Conservation (phyloP, 2,797 vertebrate species). For the Squalus acanthias region DNA sequence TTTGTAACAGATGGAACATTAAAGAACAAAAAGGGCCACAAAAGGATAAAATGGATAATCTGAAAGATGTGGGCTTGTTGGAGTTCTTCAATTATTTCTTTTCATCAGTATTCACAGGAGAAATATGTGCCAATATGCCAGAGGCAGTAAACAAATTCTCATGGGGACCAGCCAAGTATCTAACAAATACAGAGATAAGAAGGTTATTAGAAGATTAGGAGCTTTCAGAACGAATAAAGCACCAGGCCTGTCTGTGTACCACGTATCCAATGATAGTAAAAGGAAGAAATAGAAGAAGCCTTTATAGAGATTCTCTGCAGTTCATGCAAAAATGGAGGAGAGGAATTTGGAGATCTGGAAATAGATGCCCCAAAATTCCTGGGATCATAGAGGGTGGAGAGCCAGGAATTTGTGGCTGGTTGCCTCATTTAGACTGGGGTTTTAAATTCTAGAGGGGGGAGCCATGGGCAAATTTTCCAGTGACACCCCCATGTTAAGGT, state of each 20-base stretch:
- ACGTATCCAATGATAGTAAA: not conserved
- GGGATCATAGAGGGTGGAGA: not conserved
- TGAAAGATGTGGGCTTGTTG: not conserved
- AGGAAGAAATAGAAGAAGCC: not conserved
- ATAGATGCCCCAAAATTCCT: not conserved
- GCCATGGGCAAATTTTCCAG: not conserved
- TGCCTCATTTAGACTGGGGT: not conserved
- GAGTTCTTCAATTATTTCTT: not conserved
- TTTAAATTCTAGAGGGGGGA: not conserved
- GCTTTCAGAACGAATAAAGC: not conserved
- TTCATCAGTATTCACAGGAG: constrained; percentile 33
- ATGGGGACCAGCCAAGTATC: not conserved
- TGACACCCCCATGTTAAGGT: not conserved
- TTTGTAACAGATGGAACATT: constrained; percentile 16
- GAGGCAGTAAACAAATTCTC: not conserved
- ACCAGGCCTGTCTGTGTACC: not conserved
- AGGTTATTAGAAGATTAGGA: not conserved
- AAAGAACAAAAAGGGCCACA: not conserved
- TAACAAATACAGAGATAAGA: constrained; percentile 24
- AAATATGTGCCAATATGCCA: constrained; percentile 9
- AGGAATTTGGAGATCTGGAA: not conserved
- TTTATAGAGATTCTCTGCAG: not conserved
- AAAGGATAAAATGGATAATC: not conserved
- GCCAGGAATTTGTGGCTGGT: not conserved
- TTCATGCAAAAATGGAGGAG: not conserved